Base-by-base conservation (phyloP, 1,140 invertebrate species). In the Brachystomella parvula region DNA sequence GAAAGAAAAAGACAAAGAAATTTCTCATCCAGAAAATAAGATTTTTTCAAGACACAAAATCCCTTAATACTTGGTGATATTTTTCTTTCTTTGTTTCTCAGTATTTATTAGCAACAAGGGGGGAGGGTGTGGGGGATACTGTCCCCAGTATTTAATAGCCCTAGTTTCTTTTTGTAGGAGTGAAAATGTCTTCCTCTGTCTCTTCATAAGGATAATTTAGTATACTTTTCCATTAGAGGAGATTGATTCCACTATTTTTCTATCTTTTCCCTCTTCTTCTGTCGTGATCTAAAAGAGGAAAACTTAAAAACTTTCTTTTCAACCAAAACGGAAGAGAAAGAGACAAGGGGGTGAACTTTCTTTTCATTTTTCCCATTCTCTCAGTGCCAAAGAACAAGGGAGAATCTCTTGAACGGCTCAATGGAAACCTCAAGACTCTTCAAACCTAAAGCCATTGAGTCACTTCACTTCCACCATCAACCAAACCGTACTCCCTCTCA, bases 221-320 rank as follows among this genome's bases (percentile, higher is more conserved):
- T 69, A 60, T 69, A 72, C 71, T 72, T 72, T 72, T 72, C 71
- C 71, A 72, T 72, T 72, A 69, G 65, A 59, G 63, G 65, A 53
- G 71, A 72, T 72, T 72, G 71, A 72, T 69, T 69, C 71, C n/a
- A n/a, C n/a, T n/a, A n/a, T n/a, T 69, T 72, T 65, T 35, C 57
- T 60, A 28, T 60, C 15, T 60, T 33, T 44, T 44, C n/a, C 39
- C n/a, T 12, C 39, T 44, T 44, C 39, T n/a, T 44, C n/a, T 44
- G 12, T 68, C 68, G 64, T 69, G 67, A 69, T 64, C 68, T 66
- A 49, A 44, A 33, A 53, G 56, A 32, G 29, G 35, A 44, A 39
- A 69, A 69, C 64, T 69, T 69, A 69, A 64, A n/a, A 53, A 53
- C 49, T 53, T 53, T 53, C 21, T 9, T 9, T 26, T 24, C 24